Conservation (phyloP, 2,888 invertebrate species). For the Pandemis heparana region DNA sequence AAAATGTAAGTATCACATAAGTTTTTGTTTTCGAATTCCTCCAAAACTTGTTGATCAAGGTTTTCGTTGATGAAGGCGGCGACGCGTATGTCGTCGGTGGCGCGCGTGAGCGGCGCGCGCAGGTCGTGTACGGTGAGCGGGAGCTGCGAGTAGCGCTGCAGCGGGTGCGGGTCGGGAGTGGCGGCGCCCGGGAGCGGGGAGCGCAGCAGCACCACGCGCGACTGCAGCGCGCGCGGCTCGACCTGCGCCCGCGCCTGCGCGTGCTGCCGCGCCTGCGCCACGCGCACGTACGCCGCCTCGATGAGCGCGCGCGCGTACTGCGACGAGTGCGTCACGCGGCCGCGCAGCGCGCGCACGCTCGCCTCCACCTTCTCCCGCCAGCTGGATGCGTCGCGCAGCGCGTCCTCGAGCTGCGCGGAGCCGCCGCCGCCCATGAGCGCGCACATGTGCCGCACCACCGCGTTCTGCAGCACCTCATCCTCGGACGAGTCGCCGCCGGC, state of each 20-base stretch:
- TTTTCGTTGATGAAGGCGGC: conserved; percentile 60
- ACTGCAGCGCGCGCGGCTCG: conserved; percentile 49
- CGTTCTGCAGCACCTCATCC: conserved; percentile 58
- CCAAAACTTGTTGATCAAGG: conserved; percentile 53
- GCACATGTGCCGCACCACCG: conserved; percentile 61
- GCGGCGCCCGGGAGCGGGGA: conserved; percentile 22
- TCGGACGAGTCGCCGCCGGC: conserved; percentile 34
- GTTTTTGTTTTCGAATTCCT: conserved; percentile 57
- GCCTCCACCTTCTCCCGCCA: conserved; percentile 44
- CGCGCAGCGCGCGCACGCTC: conserved; percentile 52
- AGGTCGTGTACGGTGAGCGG: conserved; percentile 54
- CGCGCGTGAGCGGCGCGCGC: conserved; percentile 48
- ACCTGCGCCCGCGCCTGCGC: conserved; percentile 15
- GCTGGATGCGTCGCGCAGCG: conserved; percentile 48
- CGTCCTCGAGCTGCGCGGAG: conserved; percentile 43
- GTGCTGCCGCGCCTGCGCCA: conserved; percentile 50
- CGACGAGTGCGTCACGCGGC: conserved; percentile 54
- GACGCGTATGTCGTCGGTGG: conserved; percentile 53
- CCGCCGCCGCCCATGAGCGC: conserved; percentile 52
- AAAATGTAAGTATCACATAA: conserved; percentile 59
- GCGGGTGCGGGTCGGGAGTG: conserved; percentile 6
- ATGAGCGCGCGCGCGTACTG: conserved; percentile 61
- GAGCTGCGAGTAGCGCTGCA: conserved; percentile 54
- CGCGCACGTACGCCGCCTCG: conserved; percentile 54
- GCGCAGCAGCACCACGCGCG: conserved; percentile 57